These are phyloP conservation scores for Bombycilla garrulus DNA, from an alignment of 2,113 vertebrate species.

Conservation along the genomic window DNA sequence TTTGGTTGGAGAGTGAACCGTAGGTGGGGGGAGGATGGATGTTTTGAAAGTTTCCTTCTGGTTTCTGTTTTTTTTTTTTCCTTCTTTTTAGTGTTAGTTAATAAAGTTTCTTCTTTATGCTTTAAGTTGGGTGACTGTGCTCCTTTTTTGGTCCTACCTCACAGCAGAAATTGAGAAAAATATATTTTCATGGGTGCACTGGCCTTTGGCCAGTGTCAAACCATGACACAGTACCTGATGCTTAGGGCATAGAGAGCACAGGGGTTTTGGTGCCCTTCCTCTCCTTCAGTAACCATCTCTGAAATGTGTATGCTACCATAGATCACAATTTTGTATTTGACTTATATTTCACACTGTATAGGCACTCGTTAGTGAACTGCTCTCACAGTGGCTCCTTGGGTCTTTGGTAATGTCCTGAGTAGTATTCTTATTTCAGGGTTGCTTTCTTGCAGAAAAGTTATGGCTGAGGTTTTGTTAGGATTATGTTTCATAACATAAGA, in stretches of 20 bases:
- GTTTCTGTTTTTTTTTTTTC: no score
- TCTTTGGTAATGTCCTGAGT: background rate
- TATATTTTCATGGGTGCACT: no score
- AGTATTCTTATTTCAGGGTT: background rate
- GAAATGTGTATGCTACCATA: accelerated
- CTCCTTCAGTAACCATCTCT: background rate
- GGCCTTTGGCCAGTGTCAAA: no score
- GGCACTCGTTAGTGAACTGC: background rate
- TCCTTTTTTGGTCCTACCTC: no score
- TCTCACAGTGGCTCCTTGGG: background rate
- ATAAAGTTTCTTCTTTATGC: no score
- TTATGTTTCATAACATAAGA: background rate
- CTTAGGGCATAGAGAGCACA: accelerated
- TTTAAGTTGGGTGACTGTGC: no score
- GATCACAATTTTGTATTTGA: background rate
- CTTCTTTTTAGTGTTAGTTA: no score
- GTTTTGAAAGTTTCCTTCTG: no score
- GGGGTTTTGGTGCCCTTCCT: background rate
- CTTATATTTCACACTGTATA: background rate
- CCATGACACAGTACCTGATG: background rate
- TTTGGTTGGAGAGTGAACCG: no score
- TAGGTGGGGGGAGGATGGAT: no score
- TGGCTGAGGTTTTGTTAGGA: background rate
- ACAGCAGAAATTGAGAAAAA: no score
- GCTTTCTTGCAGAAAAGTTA: background rate